Evolutionary conservation across 2,113 vertebrate species (phyloP), one percentile per base, ranked within the genome.

Genomic region (Bubo scandiacus): DNA sequence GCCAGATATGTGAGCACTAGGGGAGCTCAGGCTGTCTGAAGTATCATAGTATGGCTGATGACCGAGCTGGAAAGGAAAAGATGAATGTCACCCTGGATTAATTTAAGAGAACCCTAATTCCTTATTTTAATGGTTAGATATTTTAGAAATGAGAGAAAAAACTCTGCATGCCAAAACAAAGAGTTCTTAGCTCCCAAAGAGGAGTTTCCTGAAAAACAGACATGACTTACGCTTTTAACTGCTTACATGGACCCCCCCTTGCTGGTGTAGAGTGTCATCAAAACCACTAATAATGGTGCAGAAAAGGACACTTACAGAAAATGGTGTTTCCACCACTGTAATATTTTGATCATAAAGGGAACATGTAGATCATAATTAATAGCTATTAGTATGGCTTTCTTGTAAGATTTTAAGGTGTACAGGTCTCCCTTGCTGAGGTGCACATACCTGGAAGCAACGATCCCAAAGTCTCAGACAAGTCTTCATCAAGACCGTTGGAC

Each of bases 11-110:
- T 21, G 43, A 71, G 26, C 29, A n/a, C 38, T 75, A 8, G 11
- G 15, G 32, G 40, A 80, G 18, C 18, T 75, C 32, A n/a, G 51
- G 15, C 32, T 91, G 29, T 16, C 30, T 66, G 19, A 77, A 84
- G 21, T 58, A 54, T 9, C n/a, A 43, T 11, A 58, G n/a, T 12
- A 84, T 6, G 12, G 34, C n/a, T 59, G 25, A 70, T 66, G 61
- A 42, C 22, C 1, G 6, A 78, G 16, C 27, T 79, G 43, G 57
- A 93, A 89, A 52, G 15, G 8, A 77, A 83, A 57, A 73, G 27
- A 52, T 3, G 0, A 83, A 19, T 36, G 59, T 49, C 8, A 2
- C 3, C 20, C 14, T 27, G 3, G 2, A 54, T 40, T 78, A 22
- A 71, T 57, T 70, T 51, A 43, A 73, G 17, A 65, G 75, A 94